These are phyloP conservation scores for Alligator mississippiensis DNA, from an alignment of 2,113 vertebrate species.

Conservation along the genomic window DNA sequence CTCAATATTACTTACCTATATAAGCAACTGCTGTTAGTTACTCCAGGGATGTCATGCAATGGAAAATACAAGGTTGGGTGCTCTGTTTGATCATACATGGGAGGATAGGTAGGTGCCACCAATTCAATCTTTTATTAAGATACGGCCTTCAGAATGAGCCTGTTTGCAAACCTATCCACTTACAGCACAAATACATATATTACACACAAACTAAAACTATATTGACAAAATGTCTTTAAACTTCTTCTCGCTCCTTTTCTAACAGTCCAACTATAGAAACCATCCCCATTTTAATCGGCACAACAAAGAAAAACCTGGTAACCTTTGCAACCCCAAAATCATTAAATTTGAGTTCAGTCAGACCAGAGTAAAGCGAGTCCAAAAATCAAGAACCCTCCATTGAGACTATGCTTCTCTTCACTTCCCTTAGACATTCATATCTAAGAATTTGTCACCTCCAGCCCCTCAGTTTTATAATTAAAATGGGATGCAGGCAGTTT, in stretches of 20 bases:
- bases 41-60: constrained; percentile 36
- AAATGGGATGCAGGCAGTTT: too few species aligned
- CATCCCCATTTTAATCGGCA: neutral
- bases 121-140: constrained; percentile 19
- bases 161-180: neutral
- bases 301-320: neutral
- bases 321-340: neutral
- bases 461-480: neutral
- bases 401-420: neutral
- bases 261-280: neutral
- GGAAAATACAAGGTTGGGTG: neutral
- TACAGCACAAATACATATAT: neutral
- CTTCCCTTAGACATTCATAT: neutral
- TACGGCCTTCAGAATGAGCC: fast-evolving
- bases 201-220: neutral
- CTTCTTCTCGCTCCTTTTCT: neutral
- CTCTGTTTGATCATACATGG: neutral
- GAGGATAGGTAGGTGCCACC: neutral
- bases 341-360: neutral
- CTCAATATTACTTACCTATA: constrained; percentile 42
- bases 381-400: neutral
- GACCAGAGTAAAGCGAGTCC: neutral
- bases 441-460: neutral
- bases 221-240: neutral
- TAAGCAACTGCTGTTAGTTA: constrained; percentile 20